Percentiles rank a stretch among this genome's conserved stretches.
Conservation (phyloP, 2,888 invertebrate species). For the Tillus elongatus region DNA sequence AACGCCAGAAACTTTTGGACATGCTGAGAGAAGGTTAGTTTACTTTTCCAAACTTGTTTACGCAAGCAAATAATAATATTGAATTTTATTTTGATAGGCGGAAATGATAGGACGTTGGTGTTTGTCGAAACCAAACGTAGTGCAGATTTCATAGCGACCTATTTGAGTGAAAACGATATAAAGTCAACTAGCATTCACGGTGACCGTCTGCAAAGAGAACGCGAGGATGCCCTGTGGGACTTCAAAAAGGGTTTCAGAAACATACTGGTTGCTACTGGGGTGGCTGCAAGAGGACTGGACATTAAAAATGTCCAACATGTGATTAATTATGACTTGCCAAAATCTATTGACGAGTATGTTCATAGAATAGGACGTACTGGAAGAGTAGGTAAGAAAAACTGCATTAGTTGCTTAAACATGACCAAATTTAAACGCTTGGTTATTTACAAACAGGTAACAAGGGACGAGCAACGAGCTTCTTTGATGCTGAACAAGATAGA, state of each 20-base stretch:
- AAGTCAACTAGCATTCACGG: slow-evolving; percentile 67
- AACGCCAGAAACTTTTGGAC: slow-evolving; percentile 11
- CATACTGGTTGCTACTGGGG: slow-evolving; percentile 89
- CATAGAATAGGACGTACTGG: slow-evolving; percentile 94
- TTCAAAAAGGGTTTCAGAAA: slow-evolving; percentile 70
- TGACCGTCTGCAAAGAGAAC: slow-evolving; percentile 59
- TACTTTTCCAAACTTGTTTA: slow-evolving; percentile 13
- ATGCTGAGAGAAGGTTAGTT: slow-evolving; percentile 1
- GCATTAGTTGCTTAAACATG: background rate
- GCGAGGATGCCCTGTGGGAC: slow-evolving; percentile 66
- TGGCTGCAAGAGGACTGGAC: slow-evolving; percentile 88
- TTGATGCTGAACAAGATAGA: slow-evolving; percentile 52
- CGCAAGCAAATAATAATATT: slow-evolving; percentile 7
- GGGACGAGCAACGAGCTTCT: slow-evolving; percentile 83
- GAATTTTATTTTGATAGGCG: slow-evolving; percentile 22
- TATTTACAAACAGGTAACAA: slow-evolving; percentile 45
- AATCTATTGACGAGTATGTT: slow-evolving; percentile 85
- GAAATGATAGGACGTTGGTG: slow-evolving; percentile 56
- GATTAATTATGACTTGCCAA: slow-evolving; percentile 86
- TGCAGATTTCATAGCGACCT: slow-evolving; percentile 82
- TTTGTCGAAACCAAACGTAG: slow-evolving; percentile 87
- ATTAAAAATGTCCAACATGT: slow-evolving; percentile 82
- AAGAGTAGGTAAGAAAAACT: slow-evolving; percentile 58
- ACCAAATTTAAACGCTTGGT: background rate
- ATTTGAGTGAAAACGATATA: slow-evolving; percentile 67